Conservation (phyloP, 2,797 vertebrate species). For the Peromyscus aztecus region DNA sequence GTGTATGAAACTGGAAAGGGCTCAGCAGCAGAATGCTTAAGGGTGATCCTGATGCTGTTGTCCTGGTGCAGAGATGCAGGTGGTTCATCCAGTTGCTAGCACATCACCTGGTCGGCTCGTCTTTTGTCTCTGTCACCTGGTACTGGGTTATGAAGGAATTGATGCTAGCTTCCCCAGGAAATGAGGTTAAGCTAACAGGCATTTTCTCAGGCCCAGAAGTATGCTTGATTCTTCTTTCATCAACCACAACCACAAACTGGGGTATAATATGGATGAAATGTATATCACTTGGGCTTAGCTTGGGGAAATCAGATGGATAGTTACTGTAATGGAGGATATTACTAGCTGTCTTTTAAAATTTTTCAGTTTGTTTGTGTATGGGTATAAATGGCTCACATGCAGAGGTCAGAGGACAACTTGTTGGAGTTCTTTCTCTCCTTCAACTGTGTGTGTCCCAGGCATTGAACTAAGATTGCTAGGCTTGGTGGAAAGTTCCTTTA, state of each 20-base stretch:
- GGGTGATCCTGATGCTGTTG: neutral
- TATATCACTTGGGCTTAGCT: neutral
- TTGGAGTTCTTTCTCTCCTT: no score
- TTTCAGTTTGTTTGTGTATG: neutral
- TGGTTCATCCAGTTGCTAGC: neutral
- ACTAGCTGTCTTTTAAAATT: slow-evolving; percentile 11
- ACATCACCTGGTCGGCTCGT: neutral
- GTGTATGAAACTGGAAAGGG: neutral
- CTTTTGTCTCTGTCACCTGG: neutral
- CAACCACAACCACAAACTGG: neutral
- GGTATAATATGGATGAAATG: neutral
- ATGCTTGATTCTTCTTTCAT: neutral
- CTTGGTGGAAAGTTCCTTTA: neutral
- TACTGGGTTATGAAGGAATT: neutral
- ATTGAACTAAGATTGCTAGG: neutral
- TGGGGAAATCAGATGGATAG: neutral
- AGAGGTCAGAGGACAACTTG: neutral
- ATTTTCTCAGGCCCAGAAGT: neutral
- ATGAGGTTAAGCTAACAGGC: neutral
- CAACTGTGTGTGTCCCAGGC: neutral
- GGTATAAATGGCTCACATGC: no score
- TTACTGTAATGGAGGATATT: slow-evolving; percentile 16
- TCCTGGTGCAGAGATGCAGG: neutral
- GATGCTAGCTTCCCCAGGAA: neutral
- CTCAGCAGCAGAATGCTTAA: neutral